Evolutionary conservation across 1,140 invertebrate genomes (phyloP).

Genomic region (Oppia nitens): DNA sequence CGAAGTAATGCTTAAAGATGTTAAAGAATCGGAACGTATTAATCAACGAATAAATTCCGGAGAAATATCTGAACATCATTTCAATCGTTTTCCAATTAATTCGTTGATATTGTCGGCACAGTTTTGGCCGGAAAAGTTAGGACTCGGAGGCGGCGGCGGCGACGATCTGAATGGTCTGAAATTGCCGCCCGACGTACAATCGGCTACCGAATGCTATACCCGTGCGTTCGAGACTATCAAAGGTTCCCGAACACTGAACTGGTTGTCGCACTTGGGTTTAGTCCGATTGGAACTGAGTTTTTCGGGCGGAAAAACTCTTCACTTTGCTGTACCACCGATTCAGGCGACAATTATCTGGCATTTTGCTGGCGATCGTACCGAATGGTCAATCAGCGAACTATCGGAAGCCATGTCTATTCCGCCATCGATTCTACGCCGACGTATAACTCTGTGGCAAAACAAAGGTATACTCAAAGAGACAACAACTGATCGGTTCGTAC

Average conservation of each 20-base stretch:
- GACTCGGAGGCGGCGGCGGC: conserved; percentile 39
- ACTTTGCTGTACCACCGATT: conserved; percentile 71
- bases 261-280: conserved; percentile 80
- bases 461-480: conserved; percentile 57
- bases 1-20: conserved; percentile 97
- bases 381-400: conserved; percentile 66
- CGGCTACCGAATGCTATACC: conserved; percentile 68
- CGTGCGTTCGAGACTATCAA: conserved; percentile 83
- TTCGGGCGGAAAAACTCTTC: conserved; percentile 50
- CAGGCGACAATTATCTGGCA: conserved; percentile 87
- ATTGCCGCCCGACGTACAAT: conserved; percentile 57
- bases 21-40: conserved; percentile 58
- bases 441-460: conserved; percentile 73
- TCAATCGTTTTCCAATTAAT: conserved; percentile 45
- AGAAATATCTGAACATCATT: conserved; percentile 24
- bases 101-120: conserved; percentile 89
- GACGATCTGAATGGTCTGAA: conserved; percentile 74
- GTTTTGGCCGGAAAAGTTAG: conserved; percentile 63
- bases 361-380: conserved; percentile 77
- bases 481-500: conserved; percentile 48
- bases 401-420: conserved; percentile 66
- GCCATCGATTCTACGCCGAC: conserved; percentile 55
- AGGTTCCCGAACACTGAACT: conserved; percentile 77
- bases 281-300: conserved; percentile 83
- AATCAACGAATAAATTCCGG: conserved; percentile 64